Evolutionary conservation across 2,113 vertebrate species (phyloP), one percentile per base, ranked within the genome.

Genomic region (Psilopsiagon aurifrons): DNA sequence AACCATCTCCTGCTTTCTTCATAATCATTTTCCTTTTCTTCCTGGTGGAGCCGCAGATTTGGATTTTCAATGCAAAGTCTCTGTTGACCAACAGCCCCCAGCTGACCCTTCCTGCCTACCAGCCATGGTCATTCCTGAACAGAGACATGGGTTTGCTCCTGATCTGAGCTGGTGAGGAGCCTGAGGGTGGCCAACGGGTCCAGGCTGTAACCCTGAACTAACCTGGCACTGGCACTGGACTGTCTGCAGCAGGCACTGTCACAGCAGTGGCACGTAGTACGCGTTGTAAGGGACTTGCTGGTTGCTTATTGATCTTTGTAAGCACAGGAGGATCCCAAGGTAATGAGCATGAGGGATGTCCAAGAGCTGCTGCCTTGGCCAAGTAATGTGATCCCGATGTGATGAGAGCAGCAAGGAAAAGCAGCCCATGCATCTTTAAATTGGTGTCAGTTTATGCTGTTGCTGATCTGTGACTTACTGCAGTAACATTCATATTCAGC

Each of bases 401-500:
- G 25, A 51, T 3, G 46, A 55, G 25, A 84, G 74, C 47, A 8
- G 39, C 13, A 6, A 4, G 1, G 78, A 54, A 66, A 85, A 41
- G 63, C 75, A 83, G 68, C 43, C 54, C 59, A n/a, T 74, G 51
- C 64, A 60, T 67, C 67, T 95, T 93, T 63, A 93, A 90, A 90
- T 85, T 4, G 6, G 44, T 3, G 5, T 52, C 39, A 47, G 35
- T 89, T 67, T 82, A 68, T 82, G 89, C 95, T 31, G 55, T 15
- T 1, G 8, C 84, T 76, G 84, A 27, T 67, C 83, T 84, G 83
- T 86, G 88, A 86, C 92, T 96, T 90, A n/a, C 17, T 1, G n/a
- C 80, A 27, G 76, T 11, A 92, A 81, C 83, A 63, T 93, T 96
- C 86, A 73, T 88, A 94, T 91, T 86, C 96, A 75, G 77, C 91